Percentiles rank a stretch among this genome's conserved stretches.
Evolutionary conservation across 2,888 invertebrate species (phyloP).

Genomic region (Drosophila robusta): DNA sequence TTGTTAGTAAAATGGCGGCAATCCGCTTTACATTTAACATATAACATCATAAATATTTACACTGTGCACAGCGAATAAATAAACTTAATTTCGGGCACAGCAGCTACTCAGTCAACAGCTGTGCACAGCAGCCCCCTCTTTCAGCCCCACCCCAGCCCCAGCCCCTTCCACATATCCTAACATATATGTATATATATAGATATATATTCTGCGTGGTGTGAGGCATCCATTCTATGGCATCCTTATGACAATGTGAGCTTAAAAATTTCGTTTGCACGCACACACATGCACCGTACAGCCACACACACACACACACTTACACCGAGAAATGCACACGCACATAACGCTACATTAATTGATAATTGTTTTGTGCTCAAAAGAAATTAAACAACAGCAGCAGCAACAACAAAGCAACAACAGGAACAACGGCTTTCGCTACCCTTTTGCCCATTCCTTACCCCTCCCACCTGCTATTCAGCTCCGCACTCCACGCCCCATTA

Average conservation of each 20-base stretch:
- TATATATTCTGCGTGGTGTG: not conserved
- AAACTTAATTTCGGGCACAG: constrained; percentile 43
- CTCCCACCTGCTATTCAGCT: constrained; percentile 14
- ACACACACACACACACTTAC: constrained; percentile 9
- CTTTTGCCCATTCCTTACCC: not conserved
- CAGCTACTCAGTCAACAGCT: constrained; percentile 31
- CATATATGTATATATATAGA: too few species aligned
- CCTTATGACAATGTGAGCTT: constrained; percentile 57
- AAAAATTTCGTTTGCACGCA: constrained; percentile 68
- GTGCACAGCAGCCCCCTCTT: not conserved
- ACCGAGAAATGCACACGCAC: constrained; percentile 19
- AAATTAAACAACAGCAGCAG: constrained; percentile 67
- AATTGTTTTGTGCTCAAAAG: constrained; percentile 79
- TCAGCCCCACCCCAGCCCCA: not conserved
- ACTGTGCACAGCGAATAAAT: constrained; percentile 47
- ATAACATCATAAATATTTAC: constrained; percentile 62
- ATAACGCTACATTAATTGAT: constrained; percentile 78
- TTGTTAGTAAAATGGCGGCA: constrained; percentile 22
- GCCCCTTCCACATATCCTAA: not conserved
- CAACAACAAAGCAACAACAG: constrained; percentile 37
- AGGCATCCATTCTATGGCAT: not conserved
- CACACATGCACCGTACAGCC: constrained; percentile 14
- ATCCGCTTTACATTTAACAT: constrained; percentile 32
- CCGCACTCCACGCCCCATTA: constrained; percentile 61
- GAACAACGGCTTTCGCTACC: constrained; percentile 22